These are phyloP conservation scores for Tinea semifulvella DNA, from an alignment of 2,888 invertebrate species.

Conservation along the genomic window DNA sequence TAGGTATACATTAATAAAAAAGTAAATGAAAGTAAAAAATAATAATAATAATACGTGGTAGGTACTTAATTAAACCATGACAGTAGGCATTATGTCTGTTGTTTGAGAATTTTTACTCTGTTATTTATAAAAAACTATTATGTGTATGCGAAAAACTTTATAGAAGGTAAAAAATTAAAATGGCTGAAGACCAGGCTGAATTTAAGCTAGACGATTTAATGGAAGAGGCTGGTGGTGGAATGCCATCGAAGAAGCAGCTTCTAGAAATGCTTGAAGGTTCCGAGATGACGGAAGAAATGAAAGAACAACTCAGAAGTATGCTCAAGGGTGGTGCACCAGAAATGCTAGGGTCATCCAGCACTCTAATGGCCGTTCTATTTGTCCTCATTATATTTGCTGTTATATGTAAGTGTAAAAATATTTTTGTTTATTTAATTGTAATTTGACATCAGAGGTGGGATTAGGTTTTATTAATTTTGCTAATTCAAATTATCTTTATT, in stretches of 20 bases:
- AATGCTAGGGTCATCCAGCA: slow-evolving; percentile 36
- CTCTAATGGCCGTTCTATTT: slow-evolving; percentile 35
- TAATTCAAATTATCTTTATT: too few relatives aligned
- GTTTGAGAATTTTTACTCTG: too few relatives aligned
- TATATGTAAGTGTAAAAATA: slow-evolving; percentile 52
- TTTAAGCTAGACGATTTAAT: not conserved
- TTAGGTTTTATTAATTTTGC: too few relatives aligned
- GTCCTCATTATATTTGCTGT: slow-evolving; percentile 38
- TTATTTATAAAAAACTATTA: too few relatives aligned
- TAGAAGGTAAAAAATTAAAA: slow-evolving; percentile 20
- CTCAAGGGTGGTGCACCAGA: slow-evolving; percentile 49
- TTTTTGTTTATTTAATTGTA: too few relatives aligned
- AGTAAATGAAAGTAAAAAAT: too few relatives aligned
- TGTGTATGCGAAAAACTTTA: too few relatives aligned
- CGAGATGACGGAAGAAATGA: slow-evolving; percentile 70
- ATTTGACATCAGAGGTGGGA: too few relatives aligned
- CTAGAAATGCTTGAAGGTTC: slow-evolving; percentile 66
- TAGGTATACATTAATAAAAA: too few relatives aligned
- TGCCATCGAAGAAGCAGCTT: slow-evolving; percentile 64
- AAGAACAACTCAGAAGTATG: slow-evolving; percentile 62
- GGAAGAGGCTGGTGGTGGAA: not conserved
- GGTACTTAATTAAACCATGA: too few relatives aligned
- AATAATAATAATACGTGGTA: too few relatives aligned
- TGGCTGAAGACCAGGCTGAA: slow-evolving; percentile 29
- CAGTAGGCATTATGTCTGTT: too few relatives aligned